Evolutionary conservation across 2,113 vertebrate species (phyloP), one percentile per base, ranked within the genome.

Genomic region (Pseudopodoces humilis): DNA sequence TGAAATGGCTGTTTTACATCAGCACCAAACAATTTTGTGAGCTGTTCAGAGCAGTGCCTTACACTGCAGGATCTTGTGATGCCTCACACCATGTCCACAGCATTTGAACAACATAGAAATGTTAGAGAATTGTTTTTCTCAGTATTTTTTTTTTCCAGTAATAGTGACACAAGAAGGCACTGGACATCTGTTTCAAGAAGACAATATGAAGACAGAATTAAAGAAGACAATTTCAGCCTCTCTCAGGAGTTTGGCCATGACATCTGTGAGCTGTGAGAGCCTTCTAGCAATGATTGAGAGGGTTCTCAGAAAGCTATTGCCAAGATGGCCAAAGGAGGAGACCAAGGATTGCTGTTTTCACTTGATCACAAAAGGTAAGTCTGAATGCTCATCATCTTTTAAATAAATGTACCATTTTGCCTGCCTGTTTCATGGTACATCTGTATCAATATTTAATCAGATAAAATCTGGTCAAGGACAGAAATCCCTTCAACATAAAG

Each of bases 41-140:
- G 22, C 53, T 68, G 8, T 10, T 83, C 41, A n/a, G 62, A 30
- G 43, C 43, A n/a, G 5, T 10, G 25, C 19, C n/a, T 65, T 10
- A 15, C 9, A 2, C 37, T 37, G 15, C 24, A n/a, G 3, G 3
- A 55, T 44, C 35, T 18, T 70, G 18, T 49, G 56, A 22, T 47
- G 47, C 43, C 25, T 69, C 43, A 28, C 4, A 3, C 3, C 13
- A 7, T 0, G 0, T 43, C 2, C 49, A 24, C 46, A 69, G 55
- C 1, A 1, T 63, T 71, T 59, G 14, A 83, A 33, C 13, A 10
- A 9, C 6, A 46, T 4, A 76, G n/a, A 80, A 76, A 55, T 13
- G 9, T 10, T 15, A 35, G 14, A n/a, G 24, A 55, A 76, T 35
- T 55, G 14, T 35, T 95, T 83, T 56, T 33, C 35, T 78, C 9